Percentiles rank a stretch among this genome's conserved stretches.
Evolutionary conservation across 2,888 invertebrate genomes (phyloP).

Genomic region (Adela reaumurella): DNA sequence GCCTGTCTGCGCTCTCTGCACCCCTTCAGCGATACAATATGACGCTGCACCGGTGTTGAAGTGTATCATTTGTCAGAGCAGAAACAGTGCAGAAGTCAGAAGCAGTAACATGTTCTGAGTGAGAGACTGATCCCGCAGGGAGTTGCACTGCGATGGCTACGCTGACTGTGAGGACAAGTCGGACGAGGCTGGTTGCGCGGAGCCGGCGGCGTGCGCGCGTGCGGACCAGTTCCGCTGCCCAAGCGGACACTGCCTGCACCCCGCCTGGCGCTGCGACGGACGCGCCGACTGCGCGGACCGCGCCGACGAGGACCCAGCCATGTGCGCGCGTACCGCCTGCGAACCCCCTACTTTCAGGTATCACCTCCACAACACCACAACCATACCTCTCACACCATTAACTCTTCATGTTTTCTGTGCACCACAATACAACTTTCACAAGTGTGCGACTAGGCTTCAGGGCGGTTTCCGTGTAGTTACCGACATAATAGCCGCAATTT

Average conservation of each 20-base stretch:
- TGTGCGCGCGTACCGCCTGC: conserved; percentile 37
- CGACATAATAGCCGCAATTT: too few relatives aligned
- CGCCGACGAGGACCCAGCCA: conserved; percentile 46
- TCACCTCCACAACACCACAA: neutral
- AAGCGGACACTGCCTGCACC: conserved; percentile 46
- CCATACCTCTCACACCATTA: neutral
- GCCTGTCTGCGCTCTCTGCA: too few relatives aligned
- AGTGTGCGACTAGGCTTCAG: neutral
- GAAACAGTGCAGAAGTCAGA: too few relatives aligned
- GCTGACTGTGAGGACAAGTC: conserved; percentile 60
- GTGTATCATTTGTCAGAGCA: too few relatives aligned
- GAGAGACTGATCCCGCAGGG: conserved; percentile 41
- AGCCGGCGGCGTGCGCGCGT: conserved; percentile 12
- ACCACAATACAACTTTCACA: neutral
- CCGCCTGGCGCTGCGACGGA: conserved; percentile 63
- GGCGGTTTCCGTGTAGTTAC: neutral
- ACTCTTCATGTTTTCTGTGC: neutral
- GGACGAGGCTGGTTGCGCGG: conserved; percentile 33
- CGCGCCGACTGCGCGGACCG: conserved; percentile 60
- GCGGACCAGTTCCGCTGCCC: conserved; percentile 21
- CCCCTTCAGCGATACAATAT: too few relatives aligned
- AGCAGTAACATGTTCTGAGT: too few relatives aligned
- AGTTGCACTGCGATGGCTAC: conserved; percentile 61
- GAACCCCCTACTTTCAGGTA: conserved; percentile 33
- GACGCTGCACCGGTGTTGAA: too few relatives aligned